Conservation (phyloP, 2,888 invertebrate genomes). For the Drosophila incognita region DNA sequence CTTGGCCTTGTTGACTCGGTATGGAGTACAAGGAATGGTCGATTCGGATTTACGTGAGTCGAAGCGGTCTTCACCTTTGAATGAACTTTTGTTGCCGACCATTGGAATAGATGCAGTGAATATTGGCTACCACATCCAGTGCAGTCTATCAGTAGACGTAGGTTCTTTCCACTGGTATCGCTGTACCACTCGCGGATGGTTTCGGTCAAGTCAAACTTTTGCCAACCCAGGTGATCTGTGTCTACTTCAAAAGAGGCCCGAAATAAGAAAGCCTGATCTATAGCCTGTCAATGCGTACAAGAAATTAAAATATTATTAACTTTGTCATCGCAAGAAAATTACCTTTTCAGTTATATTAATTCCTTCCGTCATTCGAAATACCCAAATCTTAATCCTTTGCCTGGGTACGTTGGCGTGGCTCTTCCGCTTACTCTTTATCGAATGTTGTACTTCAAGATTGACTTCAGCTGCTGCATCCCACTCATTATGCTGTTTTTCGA, state of each 20-base stretch:
- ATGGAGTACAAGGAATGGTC: constrained; percentile 93
- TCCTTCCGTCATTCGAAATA: constrained; percentile 77
- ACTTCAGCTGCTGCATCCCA: constrained; percentile 31
- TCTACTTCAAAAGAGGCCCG: constrained; percentile 87
- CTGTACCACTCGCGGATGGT: constrained; percentile 91
- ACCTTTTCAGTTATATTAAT: constrained; percentile 78
- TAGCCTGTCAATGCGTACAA: constrained; percentile 85
- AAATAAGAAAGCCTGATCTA: constrained; percentile 87
- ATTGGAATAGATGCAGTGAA: constrained; percentile 87
- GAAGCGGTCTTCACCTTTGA: constrained; percentile 27
- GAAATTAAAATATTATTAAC: not conserved
- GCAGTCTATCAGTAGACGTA: constrained; percentile 93
- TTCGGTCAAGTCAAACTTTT: constrained; percentile 92
- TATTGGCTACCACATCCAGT: constrained; percentile 92
- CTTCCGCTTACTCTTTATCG: constrained; percentile 39
- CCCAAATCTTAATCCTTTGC: constrained; percentile 81
- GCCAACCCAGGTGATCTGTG: constrained; percentile 91
- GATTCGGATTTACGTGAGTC: constrained; percentile 87
- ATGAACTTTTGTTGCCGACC: constrained; percentile 22
- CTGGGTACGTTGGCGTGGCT: constrained; percentile 20
- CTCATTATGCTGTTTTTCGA: constrained; percentile 61
- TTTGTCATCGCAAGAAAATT: constrained; percentile 25
- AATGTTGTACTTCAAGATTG: constrained; percentile 28
- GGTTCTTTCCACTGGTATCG: constrained; percentile 82
- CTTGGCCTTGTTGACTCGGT: constrained; percentile 90